These are phyloP conservation scores for Rhamphomyia laevipes DNA, from an alignment of 2,888 invertebrate genomes.

Conservation along the genomic window DNA sequence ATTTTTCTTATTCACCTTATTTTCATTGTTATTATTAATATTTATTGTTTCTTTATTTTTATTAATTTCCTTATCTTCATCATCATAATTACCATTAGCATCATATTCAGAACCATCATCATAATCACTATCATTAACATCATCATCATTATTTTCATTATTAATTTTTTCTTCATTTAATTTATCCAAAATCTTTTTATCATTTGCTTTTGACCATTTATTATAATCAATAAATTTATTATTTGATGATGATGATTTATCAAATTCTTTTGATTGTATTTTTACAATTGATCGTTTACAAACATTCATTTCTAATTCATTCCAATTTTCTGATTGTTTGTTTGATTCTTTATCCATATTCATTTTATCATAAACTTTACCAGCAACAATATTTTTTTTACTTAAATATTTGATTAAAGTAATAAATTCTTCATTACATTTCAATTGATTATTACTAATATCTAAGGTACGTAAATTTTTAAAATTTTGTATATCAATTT, in stretches of 20 bases:
- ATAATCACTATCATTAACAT: slow-evolving; percentile 4
- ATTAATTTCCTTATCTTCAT: not conserved
- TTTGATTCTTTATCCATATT: slow-evolving; percentile 23
- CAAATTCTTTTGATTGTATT: slow-evolving; percentile 13
- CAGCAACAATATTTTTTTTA: slow-evolving; percentile 25
- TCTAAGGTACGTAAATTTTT: slow-evolving; percentile 40
- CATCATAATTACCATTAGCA: slow-evolving; percentile 8
- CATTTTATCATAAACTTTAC: slow-evolving; percentile 22
- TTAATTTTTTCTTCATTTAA: slow-evolving; percentile 16
- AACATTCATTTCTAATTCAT: slow-evolving; percentile 28
- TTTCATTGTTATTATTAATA: slow-evolving; percentile 4
- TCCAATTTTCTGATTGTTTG: slow-evolving; percentile 24
- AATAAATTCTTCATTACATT: slow-evolving; percentile 56
- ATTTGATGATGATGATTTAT: slow-evolving; percentile 12
- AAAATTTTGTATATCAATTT: slow-evolving; percentile 28
- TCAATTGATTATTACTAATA: slow-evolving; percentile 51
- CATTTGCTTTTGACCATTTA: slow-evolving; percentile 15
- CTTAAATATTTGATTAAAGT: slow-evolving; percentile 43
- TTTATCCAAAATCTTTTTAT: slow-evolving; percentile 1
- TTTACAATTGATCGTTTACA: slow-evolving; percentile 26
- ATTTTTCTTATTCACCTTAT: slow-evolving; percentile 19
- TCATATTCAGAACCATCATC: slow-evolving; percentile 4
- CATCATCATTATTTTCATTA: slow-evolving; percentile 20
- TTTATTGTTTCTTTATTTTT: not conserved
- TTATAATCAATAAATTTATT: slow-evolving; percentile 23